Evolutionary conservation across 1,140 invertebrate species (phyloP).

Genomic region (Belonocnema kinseyi): DNA sequence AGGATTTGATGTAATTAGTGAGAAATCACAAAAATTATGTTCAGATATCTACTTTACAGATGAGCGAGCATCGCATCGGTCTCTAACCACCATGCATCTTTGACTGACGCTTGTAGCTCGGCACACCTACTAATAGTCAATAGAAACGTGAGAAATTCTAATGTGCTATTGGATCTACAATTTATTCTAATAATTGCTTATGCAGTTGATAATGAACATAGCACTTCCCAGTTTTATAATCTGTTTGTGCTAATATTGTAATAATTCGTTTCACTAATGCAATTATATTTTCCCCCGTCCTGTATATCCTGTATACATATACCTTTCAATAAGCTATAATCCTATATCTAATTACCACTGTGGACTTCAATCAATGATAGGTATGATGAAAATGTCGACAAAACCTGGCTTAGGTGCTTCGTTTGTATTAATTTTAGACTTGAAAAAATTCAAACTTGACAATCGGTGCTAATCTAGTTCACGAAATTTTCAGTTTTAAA

Average conservation of each 20-base stretch:
- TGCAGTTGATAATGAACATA: background rate
- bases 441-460: too few species aligned
- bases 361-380: too few species aligned
- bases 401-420: too few species aligned
- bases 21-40: slow-evolving; percentile 10
- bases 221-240: slow-evolving; percentile 9
- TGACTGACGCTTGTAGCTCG: slow-evolving; percentile 12
- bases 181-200: slow-evolving; percentile 7
- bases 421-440: too few species aligned
- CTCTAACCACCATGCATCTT: background rate
- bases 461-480: too few species aligned
- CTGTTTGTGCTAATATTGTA: background rate
- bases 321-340: too few species aligned
- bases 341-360: too few species aligned
- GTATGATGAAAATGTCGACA: too few species aligned
- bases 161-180: slow-evolving; percentile 15
- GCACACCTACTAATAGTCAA: slow-evolving; percentile 25
- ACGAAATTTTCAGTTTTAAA: too few species aligned
- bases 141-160: slow-evolving; percentile 27
- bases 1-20: background rate
- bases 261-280: background rate
- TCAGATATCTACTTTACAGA: background rate
- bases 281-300: background rate
- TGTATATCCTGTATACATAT: too few species aligned
- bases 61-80: background rate